Evolutionary conservation across 2,888 invertebrate genomes (phyloP).

Genomic region (Sinelater perroti): DNA sequence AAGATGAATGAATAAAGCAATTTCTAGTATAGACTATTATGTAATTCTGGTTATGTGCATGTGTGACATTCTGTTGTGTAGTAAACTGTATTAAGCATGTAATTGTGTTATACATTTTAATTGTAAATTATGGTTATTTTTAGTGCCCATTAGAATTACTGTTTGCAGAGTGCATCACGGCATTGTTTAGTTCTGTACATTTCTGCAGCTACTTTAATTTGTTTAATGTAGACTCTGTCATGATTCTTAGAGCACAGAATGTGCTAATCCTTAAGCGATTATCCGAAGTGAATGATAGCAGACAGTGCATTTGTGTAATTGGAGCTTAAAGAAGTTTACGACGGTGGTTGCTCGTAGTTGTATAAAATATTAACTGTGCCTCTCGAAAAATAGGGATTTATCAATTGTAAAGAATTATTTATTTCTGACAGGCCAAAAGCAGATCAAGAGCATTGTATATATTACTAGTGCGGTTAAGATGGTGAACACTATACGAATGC

Average conservation of each 20-base stretch:
- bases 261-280: too few relatives aligned
- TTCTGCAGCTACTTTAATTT: slow-evolving; percentile 12
- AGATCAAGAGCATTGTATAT: slow-evolving; percentile 22
- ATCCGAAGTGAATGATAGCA: too few relatives aligned
- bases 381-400: too few relatives aligned
- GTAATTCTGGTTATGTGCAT: neutral
- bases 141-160: slow-evolving; percentile 14
- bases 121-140: slow-evolving; percentile 22
- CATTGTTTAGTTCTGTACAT: slow-evolving; percentile 16
- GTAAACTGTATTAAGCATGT: slow-evolving; percentile 23
- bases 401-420: slow-evolving; percentile 10
- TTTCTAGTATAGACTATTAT: slow-evolving; percentile 4
- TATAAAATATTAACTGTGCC: too few relatives aligned
- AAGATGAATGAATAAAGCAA: neutral
- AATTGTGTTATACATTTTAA: slow-evolving; percentile 17
- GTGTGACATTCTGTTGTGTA: slow-evolving; percentile 13
- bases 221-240: too few relatives aligned
- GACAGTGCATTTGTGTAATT: too few relatives aligned
- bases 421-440: slow-evolving; percentile 8
- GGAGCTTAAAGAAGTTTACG: too few relatives aligned
- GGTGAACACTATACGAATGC: slow-evolving; percentile 9
- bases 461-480: slow-evolving; percentile 11
- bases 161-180: slow-evolving; percentile 20
- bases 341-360: too few relatives aligned
- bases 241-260: too few relatives aligned